A percentile compares a stretch with the other conserved stretches of the same genome.
Conservation (phyloP, 2,888 invertebrate species). For the Zonitis immaculata region DNA sequence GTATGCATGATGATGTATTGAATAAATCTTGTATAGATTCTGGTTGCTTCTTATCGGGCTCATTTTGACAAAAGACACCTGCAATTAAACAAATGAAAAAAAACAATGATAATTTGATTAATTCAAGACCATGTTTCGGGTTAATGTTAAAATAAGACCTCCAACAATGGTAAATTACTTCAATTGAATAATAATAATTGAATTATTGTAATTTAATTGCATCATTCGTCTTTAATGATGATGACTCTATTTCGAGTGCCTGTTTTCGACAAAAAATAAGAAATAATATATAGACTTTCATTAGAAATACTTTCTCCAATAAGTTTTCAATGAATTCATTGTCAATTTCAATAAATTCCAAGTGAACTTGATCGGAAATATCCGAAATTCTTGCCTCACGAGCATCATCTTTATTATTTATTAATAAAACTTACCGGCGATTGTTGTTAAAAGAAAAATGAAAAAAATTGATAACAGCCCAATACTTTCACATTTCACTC, state of each 20-base stretch:
- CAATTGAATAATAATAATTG: background rate
- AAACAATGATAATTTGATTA: background rate
- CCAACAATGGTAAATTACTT: constrained; percentile 1
- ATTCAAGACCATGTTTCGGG: background rate
- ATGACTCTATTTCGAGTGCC: background rate
- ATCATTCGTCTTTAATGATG: background rate
- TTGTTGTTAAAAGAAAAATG: background rate
- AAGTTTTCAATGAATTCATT: background rate
- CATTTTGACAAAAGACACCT: constrained; percentile 50
- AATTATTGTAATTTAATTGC: background rate
- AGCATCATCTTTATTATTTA: background rate
- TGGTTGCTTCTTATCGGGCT: constrained; percentile 48
- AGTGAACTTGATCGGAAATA: too few relatives aligned
- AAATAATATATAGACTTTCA: background rate
- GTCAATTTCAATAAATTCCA: too few relatives aligned
- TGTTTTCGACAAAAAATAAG: background rate
- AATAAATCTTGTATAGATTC: constrained; percentile 63
- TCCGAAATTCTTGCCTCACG: too few relatives aligned
- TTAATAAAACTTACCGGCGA: background rate
- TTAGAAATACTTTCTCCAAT: background rate
- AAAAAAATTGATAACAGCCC: background rate
- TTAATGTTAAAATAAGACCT: background rate
- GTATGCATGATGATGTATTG: constrained; percentile 76
- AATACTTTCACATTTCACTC: constrained; percentile 1
- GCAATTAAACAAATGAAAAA: constrained; percentile 21